Conservation (phyloP, 2,888 invertebrate genomes). For the Cephus spinipes region DNA sequence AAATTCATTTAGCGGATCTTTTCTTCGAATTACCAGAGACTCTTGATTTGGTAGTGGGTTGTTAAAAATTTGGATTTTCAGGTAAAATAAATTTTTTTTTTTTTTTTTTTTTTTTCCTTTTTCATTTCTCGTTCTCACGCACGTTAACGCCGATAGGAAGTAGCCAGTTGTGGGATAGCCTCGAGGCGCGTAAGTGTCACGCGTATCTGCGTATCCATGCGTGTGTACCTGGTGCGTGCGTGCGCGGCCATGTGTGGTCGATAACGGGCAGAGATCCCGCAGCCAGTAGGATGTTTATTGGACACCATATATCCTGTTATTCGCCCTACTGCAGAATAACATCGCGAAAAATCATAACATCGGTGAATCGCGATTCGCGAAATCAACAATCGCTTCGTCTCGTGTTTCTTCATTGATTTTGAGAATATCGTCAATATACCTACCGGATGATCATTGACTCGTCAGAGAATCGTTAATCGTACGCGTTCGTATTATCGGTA, state of each 20-base stretch:
- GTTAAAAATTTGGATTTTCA: background rate
- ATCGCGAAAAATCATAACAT: slow-evolving; percentile 45
- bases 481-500: background rate
- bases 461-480: background rate
- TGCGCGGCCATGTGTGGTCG: slow-evolving; percentile 53
- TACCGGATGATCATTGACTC: slow-evolving; percentile 17
- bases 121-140: background rate
- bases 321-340: slow-evolving; percentile 57
- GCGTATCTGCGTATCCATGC: slow-evolving; percentile 18
- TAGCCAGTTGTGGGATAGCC: background rate
- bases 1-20: background rate
- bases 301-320: slow-evolving; percentile 67
- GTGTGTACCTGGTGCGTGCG: slow-evolving; percentile 23
- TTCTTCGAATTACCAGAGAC: background rate
- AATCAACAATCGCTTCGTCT: background rate
- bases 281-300: slow-evolving; percentile 60
- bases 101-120: background rate
- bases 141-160: background rate
- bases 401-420: slow-evolving; percentile 11
- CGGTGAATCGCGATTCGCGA: slow-evolving; percentile 15
- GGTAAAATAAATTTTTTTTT: background rate
- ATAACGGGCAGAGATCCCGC: slow-evolving; percentile 44
- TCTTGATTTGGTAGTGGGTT: background rate
- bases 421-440: slow-evolving; percentile 12
- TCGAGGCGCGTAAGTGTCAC: background rate